A percentile compares a stretch with the other conserved stretches of the same genome.
These are phyloP conservation scores for Callosobruchus maculatus DNA, from an alignment of 2,888 invertebrate species.

Conservation along the genomic window DNA sequence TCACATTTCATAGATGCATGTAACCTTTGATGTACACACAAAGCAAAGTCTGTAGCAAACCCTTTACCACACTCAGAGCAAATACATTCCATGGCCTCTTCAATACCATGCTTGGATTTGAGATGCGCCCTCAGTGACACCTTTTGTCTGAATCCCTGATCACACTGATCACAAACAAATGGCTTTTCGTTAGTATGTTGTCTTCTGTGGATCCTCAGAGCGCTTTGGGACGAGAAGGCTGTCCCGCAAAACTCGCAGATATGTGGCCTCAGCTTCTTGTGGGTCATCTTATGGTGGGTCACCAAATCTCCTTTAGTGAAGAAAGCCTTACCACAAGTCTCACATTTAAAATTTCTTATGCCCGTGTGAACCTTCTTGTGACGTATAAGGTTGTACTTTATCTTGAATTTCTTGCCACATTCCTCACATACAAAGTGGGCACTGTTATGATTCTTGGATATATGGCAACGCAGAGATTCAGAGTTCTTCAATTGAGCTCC, in stretches of 20 bases:
- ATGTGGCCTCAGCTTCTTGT: constrained; percentile 24
- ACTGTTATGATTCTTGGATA: constrained; percentile 38
- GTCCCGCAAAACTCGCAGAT: constrained; percentile 31
- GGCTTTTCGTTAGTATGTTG: constrained; percentile 35
- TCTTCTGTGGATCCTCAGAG: constrained; percentile 29
- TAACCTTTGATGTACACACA: constrained; percentile 31
- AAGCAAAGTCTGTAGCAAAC: constrained; percentile 30
- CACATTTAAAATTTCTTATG: constrained; percentile 31
- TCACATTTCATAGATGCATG: constrained; percentile 27
- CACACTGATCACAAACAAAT: constrained; percentile 28
- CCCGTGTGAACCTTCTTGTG: constrained; percentile 38
- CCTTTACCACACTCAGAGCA: constrained; percentile 33
- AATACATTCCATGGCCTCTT: constrained; percentile 27
- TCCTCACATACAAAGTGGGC: constrained; percentile 36
- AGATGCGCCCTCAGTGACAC: constrained; percentile 36
- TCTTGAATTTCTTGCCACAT: constrained; percentile 35
- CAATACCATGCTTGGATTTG: constrained; percentile 34
- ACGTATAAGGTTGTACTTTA: constrained; percentile 33
- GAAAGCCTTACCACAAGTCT: constrained; percentile 32
- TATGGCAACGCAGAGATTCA: constrained; percentile 38
- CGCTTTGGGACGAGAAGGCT: constrained; percentile 31
- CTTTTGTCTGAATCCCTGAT: constrained; percentile 32
- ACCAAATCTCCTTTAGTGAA: constrained; percentile 28
- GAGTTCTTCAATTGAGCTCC: constrained; percentile 38
- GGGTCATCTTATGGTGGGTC: constrained; percentile 30